These are phyloP conservation scores for Armadillidium nasatum DNA, from an alignment of 1,140 invertebrate species.

Conservation along the genomic window DNA sequence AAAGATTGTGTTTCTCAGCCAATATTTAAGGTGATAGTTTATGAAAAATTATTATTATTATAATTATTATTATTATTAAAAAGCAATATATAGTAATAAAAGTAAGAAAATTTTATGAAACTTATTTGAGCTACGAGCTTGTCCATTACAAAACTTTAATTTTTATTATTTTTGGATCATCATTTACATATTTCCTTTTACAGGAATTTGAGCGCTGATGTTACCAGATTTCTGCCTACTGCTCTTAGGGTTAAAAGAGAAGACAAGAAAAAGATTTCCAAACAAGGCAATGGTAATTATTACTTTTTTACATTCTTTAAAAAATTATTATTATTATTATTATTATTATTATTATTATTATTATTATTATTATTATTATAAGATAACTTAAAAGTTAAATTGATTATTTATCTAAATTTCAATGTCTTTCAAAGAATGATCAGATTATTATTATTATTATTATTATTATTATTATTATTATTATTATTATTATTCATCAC, in stretches of 20 bases:
- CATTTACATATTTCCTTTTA: slow-evolving; percentile 31
- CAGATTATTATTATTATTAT: no score
- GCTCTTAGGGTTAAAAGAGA: slow-evolving; percentile 83
- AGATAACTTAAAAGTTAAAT: neutral
- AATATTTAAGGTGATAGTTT: no score
- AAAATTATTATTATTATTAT: neutral
- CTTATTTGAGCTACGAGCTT: no score
- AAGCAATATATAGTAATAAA: no score
- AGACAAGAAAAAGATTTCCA: slow-evolving; percentile 50
- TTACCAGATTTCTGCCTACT: slow-evolving; percentile 90
- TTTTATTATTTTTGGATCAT: neutral
- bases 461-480: no score
- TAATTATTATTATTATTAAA: no score
- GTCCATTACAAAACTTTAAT: neutral
- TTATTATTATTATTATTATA: slow-evolving; percentile 1
- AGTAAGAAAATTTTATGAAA: no score
- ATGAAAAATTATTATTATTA: no score
- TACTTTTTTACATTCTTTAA: no score
- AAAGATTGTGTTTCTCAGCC: no score
- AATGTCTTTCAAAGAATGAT: neutral
- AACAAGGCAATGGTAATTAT: slow-evolving; percentile 16
- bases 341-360: neutral
- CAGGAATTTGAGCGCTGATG: slow-evolving; percentile 86
- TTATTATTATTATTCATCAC: no score
- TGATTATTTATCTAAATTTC: neutral